phyloP scores from a whole-genome alignment of 2,113 vertebrate genomes.

The Ahaetulla prasina region DNA sequence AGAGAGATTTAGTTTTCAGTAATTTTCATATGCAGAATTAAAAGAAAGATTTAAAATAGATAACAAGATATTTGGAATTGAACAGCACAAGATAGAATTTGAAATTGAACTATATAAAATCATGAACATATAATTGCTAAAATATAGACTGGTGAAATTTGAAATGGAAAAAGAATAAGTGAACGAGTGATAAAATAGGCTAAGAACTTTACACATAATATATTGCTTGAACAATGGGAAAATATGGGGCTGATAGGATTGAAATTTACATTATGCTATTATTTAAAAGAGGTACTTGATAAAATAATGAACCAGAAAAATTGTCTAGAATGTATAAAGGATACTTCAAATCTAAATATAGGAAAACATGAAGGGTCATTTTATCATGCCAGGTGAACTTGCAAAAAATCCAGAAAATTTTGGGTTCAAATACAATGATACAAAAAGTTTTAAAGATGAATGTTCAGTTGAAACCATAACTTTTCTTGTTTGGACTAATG shows the following conservation, averaged over 20 bases:
- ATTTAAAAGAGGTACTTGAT: neutral
- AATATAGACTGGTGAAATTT: neutral
- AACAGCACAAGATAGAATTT: neutral
- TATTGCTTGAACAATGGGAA: neutral
- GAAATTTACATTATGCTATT: neutral
- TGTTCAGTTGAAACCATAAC: neutral
- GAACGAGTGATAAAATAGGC: neutral
- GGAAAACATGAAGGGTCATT: neutral
- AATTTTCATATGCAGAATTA: neutral
- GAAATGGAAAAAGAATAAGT: neutral
- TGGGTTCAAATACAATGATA: neutral
- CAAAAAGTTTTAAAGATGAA: neutral
- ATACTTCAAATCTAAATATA: neutral
- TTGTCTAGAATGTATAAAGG: neutral
- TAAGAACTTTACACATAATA: neutral
- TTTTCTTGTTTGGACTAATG: neutral
- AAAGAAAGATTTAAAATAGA: neutral
- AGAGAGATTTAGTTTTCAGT: neutral
- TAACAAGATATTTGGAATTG: neutral
- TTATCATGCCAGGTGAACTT: neutral
- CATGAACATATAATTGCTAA: neutral
- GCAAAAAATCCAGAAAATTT: neutral
- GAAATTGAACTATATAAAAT: neutral
- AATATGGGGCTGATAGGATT: neutral
- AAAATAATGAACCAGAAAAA: neutral